A percentile compares a stretch with the other conserved stretches of the same genome.
Evolutionary conservation across 2,797 vertebrate species (phyloP).

Genomic region (Arctocebus calabarensis): DNA sequence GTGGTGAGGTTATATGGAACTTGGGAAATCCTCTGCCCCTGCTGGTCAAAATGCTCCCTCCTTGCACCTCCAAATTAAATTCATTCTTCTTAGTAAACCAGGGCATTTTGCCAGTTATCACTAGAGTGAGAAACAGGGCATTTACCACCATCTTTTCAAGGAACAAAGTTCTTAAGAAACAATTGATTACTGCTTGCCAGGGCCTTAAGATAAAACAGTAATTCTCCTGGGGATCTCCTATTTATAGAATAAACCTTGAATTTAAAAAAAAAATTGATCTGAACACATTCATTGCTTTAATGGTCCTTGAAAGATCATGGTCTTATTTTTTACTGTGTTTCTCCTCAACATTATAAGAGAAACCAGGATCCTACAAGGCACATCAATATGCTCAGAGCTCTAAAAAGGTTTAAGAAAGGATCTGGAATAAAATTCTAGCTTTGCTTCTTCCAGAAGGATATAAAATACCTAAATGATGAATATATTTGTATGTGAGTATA

Average conservation of each 20-base stretch:
- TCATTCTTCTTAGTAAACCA: not conserved
- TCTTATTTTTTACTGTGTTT: constrained; percentile 13
- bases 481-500: not conserved
- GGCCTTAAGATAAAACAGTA: constrained; percentile 57
- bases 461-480: not conserved
- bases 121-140: constrained; percentile 45
- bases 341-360: constrained; percentile 28
- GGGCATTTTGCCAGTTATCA: constrained; percentile 47
- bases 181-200: constrained; percentile 71
- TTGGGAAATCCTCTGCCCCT: not conserved
- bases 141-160: constrained; percentile 48
- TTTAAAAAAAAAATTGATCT: constrained; percentile 22
- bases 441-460: not conserved
- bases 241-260: constrained; percentile 64
- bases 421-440: not conserved
- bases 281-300: constrained; percentile 67
- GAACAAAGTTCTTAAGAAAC: constrained; percentile 69
- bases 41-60: not conserved
- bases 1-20: not conserved
- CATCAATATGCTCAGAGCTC: not conserved
- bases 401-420: not conserved
- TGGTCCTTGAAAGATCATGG: not conserved
- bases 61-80: not conserved
- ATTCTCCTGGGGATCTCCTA: constrained; percentile 67
- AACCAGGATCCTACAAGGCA: not conserved